A percentile compares a stretch with the other conserved stretches of the same genome.
phyloP scores from a whole-genome alignment of 2,888 invertebrate genomes.

The Formica aserva region DNA sequence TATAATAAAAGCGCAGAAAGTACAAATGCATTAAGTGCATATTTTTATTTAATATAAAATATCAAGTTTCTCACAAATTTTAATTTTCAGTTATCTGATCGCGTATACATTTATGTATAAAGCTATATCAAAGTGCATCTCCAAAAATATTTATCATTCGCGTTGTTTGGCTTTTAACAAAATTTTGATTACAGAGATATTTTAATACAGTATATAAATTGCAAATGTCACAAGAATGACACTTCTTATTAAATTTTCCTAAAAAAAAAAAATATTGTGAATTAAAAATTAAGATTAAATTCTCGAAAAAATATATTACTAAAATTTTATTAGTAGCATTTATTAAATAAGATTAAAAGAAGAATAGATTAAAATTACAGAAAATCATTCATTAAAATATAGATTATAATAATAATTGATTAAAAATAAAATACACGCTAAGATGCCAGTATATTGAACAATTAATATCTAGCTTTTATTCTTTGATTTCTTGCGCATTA shows the following conservation, averaged over 20 bases:
- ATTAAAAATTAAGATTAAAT: no score
- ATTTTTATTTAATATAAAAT: slow-evolving; percentile 1
- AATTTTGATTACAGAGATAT: neutral
- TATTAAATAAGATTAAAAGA: neutral
- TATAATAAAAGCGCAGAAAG: neutral
- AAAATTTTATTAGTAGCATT: neutral
- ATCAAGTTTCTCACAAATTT: neutral
- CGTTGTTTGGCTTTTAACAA: neutral
- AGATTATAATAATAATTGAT: neutral
- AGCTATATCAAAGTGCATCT: neutral
- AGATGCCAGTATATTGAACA: neutral
- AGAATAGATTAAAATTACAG: neutral
- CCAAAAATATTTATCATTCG: neutral
- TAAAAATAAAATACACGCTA: neutral
- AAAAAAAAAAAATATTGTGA: no score
- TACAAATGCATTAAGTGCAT: neutral
- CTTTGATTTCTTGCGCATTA: slow-evolving; percentile 3
- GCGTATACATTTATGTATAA: neutral
- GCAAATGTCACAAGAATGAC: no score
- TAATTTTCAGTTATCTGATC: neutral
- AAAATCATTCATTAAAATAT: neutral
- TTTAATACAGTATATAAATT: neutral
- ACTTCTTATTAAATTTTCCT: no score
- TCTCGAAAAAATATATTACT: neutral
- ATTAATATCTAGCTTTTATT: slow-evolving; percentile 1